Evolutionary conservation across 2,797 vertebrate genomes (phyloP).

Genomic region (Gallinago solitaria): DNA sequence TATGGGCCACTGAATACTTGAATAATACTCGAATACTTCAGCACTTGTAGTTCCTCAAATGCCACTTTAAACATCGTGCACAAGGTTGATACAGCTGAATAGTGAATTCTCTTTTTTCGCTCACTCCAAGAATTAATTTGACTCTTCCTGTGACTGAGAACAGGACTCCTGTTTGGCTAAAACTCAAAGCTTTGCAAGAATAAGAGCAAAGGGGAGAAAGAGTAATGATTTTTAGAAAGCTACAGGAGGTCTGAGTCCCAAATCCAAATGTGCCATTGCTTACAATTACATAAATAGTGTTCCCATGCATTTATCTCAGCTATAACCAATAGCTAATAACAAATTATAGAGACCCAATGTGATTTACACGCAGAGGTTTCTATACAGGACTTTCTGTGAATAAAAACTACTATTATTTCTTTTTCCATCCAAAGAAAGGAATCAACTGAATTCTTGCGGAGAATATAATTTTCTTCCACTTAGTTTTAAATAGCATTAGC

Average conservation of each 20-base stretch:
- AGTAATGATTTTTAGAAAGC: slow-evolving; percentile 60
- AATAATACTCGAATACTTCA: slow-evolving; percentile 2
- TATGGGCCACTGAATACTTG: neutral
- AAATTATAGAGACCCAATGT: slow-evolving; percentile 64
- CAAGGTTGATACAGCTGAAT: neutral
- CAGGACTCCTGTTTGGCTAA: slow-evolving; percentile 42
- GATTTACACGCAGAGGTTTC: slow-evolving; percentile 66
- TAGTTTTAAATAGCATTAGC: slow-evolving; percentile 74
- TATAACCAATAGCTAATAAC: slow-evolving; percentile 68
- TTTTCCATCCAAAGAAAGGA: slow-evolving; percentile 65
- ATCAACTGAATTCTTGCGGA: slow-evolving; percentile 49
- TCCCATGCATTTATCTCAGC: slow-evolving; percentile 74
- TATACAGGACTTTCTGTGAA: slow-evolving; percentile 60
- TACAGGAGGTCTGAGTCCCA: slow-evolving; percentile 58
- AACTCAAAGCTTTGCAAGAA: slow-evolving; percentile 29
- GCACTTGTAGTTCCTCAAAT: neutral
- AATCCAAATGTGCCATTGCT: slow-evolving; percentile 58
- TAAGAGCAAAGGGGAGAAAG: slow-evolving; percentile 34
- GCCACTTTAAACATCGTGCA: slow-evolving; percentile 18
- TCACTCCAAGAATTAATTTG: slow-evolving; percentile 52
- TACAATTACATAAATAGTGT: slow-evolving; percentile 69
- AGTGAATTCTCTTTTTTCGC: neutral
- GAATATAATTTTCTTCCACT: slow-evolving; percentile 74
- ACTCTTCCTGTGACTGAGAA: slow-evolving; percentile 49
- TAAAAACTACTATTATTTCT: slow-evolving; percentile 68